Percentiles rank a stretch among this genome's conserved stretches.
These are phyloP conservation scores for Dasysyrphus albostriatus DNA, from an alignment of 2,888 invertebrate genomes.

Conservation along the genomic window DNA sequence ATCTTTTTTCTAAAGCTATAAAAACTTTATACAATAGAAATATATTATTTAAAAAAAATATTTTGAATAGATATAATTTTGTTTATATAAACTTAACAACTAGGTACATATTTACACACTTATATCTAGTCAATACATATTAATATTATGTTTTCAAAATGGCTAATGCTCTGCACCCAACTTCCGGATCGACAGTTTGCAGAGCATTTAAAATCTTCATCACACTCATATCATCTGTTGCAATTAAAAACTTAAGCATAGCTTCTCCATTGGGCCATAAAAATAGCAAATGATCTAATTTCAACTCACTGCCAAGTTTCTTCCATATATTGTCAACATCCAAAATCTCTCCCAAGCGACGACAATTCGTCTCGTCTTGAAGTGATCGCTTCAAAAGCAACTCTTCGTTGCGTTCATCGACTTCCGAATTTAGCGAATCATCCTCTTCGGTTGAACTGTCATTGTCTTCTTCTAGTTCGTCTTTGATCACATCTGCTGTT, in stretches of 20 bases:
- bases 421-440: constrained; percentile 39
- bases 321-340: constrained; percentile 87
- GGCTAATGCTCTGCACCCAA: constrained; percentile 9
- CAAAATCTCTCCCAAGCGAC: constrained; percentile 85
- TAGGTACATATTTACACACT: neutral
- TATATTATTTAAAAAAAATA: neutral
- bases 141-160: constrained; percentile 38
- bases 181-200: constrained; percentile 41
- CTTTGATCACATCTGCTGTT: constrained; percentile 80
- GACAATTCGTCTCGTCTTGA: constrained; percentile 81
- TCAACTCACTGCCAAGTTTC: constrained; percentile 85
- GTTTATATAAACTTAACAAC: constrained; percentile 10
- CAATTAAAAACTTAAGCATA: constrained; percentile 85
- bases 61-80: constrained; percentile 3
- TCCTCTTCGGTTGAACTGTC: constrained; percentile 77
- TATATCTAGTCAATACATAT: neutral
- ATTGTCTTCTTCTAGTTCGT: constrained; percentile 79
- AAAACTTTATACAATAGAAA: neutral
- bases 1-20: neutral
- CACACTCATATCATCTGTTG: constrained; percentile 37
- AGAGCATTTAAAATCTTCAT: constrained; percentile 47
- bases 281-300: constrained; percentile 84
- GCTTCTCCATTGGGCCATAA: constrained; percentile 86
- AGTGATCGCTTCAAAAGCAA: constrained; percentile 78
- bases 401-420: constrained; percentile 77